These are phyloP conservation scores for Otocyon megalotis DNA, from an alignment of 2,113 vertebrate genomes.

Conservation along the genomic window DNA sequence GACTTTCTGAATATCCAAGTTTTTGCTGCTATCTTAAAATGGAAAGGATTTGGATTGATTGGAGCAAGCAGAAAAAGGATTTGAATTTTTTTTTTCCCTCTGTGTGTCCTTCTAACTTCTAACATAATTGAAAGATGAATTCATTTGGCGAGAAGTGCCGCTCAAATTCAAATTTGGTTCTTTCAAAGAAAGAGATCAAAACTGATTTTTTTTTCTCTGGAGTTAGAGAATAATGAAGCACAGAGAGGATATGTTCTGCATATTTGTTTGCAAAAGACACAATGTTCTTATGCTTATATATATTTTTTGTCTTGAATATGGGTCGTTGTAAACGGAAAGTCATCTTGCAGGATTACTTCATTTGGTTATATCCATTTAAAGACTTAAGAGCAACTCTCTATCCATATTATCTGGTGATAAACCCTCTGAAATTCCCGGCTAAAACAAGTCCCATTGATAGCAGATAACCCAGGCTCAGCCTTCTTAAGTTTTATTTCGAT, in stretches of 20 bases:
- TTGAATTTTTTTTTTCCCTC: constrained; percentile 10
- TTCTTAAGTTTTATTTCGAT: constrained; percentile 72
- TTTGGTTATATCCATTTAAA: constrained; percentile 64
- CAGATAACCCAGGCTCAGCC: constrained; percentile 81
- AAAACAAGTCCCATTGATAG: constrained; percentile 80
- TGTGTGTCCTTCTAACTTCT: constrained; percentile 61
- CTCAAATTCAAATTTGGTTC: constrained; percentile 59
- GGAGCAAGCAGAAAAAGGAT: background rate
- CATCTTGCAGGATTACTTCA: constrained; percentile 65
- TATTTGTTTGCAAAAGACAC: constrained; percentile 56
- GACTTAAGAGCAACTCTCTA: constrained; percentile 79
- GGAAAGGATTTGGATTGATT: constrained; percentile 40
- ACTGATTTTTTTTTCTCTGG: constrained; percentile 52
- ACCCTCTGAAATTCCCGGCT: constrained; percentile 81
- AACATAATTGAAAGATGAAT: constrained; percentile 71
- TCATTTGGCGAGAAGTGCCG: constrained; percentile 58
- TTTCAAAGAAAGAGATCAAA: constrained; percentile 45
- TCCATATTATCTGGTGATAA: constrained; percentile 79
- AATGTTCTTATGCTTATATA: background rate
- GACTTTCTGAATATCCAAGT: constrained; percentile 25
- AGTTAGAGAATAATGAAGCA: constrained; percentile 55
- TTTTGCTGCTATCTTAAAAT: constrained; percentile 58
- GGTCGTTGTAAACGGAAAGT: constrained; percentile 57
- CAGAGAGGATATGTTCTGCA: constrained; percentile 44
- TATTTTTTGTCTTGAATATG: constrained; percentile 45